Evolutionary conservation across 2,888 invertebrate genomes (phyloP), one percentile per base, ranked within the genome.

Genomic region (Chymomyza caudatula): DNA sequence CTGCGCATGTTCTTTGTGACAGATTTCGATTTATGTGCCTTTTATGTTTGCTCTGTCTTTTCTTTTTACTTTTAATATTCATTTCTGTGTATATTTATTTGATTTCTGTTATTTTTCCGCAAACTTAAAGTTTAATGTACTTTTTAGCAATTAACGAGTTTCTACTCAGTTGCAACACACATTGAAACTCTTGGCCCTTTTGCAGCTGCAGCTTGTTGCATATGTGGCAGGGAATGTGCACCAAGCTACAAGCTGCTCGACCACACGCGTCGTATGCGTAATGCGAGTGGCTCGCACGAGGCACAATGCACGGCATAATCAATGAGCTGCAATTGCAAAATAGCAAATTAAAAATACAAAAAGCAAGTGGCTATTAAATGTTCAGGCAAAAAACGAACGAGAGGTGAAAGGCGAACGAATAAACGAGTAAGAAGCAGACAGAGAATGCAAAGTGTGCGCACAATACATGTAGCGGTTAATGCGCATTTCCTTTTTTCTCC

Each of bases 1-100:
- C 73, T 83, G 78, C 74, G 79, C 80, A 80, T 85, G 80, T 86
- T 86, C 81, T 85, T 85, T 86, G 84, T 85, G 84, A 83, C 87
- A 86, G 84, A 83, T 85, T 86, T 83, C 85, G 87, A 85, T 85
- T 86, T 86, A 80, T 85, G 84, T 78, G 78, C 75, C 57, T 47
- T 56, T 61, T 22, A 11, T 52, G 29, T 44, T 29, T 23, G 60
- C 47, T 47, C 3, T 63, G 57, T 59, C 20, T 3, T 49, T 43
- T 56, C 42, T n/a, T 11, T 54, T 54, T 17, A 15, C 6, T 54
- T 29, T 54, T 54, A 29, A n/a, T 54, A 23, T 54, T n/a, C n/a
- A 23, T 23, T 37, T 54, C 15, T n/a, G 22, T 25, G 13, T 42
- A 6, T 19, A 17, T 37, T 37, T 55, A 17, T 55, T 55, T 20